Evolutionary conservation across 2,797 vertebrate genomes (phyloP).

Genomic region (Enteromius mattozi): DNA sequence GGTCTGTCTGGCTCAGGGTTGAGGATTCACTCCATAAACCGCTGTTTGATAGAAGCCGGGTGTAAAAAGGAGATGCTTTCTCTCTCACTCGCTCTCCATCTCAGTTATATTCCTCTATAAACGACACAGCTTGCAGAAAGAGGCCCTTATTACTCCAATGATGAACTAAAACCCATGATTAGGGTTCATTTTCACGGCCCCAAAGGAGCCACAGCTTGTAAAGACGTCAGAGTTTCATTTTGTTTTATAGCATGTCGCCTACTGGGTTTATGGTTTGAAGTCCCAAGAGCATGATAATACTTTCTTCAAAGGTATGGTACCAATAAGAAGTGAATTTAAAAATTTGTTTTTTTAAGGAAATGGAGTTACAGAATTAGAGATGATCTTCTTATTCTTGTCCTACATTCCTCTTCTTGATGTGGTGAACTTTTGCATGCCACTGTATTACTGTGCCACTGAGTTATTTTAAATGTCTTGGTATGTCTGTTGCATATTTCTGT

Average conservation of each 20-base stretch:
- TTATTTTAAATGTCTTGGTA: background rate
- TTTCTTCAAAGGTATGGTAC: background rate
- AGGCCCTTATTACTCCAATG: constrained; percentile 49
- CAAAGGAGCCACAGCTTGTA: constrained; percentile 39
- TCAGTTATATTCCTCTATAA: constrained; percentile 45
- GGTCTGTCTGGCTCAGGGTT: background rate
- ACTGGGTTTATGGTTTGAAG: constrained; percentile 50
- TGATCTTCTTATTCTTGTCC: background rate
- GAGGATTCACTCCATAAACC: constrained; percentile 33
- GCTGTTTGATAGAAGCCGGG: constrained; percentile 18
- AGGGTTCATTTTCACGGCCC: constrained; percentile 42
- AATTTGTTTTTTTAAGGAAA: background rate
- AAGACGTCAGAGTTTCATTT: constrained; percentile 51
- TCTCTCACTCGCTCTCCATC: constrained; percentile 23
- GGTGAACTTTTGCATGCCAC: background rate
- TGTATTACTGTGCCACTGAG: background rate
- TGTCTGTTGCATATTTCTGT: constrained; percentile 9
- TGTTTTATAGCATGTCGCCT: constrained; percentile 51
- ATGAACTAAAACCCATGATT: constrained; percentile 54
- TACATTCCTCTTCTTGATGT: background rate
- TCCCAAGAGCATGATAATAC: constrained; percentile 1
- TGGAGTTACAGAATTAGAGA: background rate
- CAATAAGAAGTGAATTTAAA: constrained; percentile 14
- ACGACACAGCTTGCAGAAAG: constrained; percentile 43
- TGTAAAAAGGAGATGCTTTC: constrained; percentile 46